Evolutionary conservation across 1,140 invertebrate species (phyloP).

Genomic region (Sycobia sp.): DNA sequence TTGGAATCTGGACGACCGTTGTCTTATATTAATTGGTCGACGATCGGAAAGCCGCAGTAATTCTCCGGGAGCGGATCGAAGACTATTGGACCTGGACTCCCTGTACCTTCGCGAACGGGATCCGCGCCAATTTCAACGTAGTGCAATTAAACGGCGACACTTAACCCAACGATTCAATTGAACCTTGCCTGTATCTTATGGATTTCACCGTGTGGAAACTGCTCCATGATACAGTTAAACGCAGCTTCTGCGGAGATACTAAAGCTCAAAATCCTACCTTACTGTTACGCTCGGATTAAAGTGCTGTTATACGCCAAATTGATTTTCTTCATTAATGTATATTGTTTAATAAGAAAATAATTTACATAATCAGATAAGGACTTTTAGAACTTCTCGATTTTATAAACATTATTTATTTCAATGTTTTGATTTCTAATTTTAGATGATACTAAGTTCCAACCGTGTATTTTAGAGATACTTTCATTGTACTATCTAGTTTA

Average conservation of each 20-base stretch:
- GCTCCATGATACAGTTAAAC: conserved; percentile 6
- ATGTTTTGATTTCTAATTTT: too few species aligned
- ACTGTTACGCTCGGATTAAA: too few species aligned
- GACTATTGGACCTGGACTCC: background rate
- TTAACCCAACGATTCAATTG: conserved; percentile 17
- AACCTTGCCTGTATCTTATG: background rate
- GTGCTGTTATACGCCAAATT: too few species aligned
- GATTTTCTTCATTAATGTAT: too few species aligned
- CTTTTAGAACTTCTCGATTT: too few species aligned
- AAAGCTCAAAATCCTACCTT: too few species aligned
- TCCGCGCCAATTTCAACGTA: conserved; percentile 3
- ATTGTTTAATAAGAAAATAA: too few species aligned
- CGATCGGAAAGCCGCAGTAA: background rate
- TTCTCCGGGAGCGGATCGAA: background rate
- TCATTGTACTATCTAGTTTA: too few species aligned
- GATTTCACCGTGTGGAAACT: background rate
- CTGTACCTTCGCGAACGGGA: background rate
- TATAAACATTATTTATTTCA: too few species aligned
- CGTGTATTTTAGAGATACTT: too few species aligned
- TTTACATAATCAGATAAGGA: too few species aligned
- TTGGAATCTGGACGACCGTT: background rate
- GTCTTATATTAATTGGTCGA: conserved; percentile 6
- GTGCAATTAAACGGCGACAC: conserved; percentile 23
- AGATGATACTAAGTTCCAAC: too few species aligned
- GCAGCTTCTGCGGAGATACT: background rate